Percentiles rank a stretch among this genome's conserved stretches.
Evolutionary conservation across 2,113 vertebrate species (phyloP).

Genomic region (Paracanthobrama guichenoti): DNA sequence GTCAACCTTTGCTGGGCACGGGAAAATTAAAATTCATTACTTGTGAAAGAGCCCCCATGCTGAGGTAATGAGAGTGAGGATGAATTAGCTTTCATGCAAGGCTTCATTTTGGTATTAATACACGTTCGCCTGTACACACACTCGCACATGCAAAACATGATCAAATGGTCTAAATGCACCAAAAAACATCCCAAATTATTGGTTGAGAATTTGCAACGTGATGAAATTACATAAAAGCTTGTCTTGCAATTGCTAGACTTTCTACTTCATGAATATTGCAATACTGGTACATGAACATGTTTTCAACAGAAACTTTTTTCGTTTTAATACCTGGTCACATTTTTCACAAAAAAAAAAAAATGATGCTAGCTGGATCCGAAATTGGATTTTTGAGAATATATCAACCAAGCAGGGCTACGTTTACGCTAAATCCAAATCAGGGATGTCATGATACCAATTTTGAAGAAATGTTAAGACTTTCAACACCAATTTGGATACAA

Average conservation of each 20-base stretch:
- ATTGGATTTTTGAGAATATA: background rate
- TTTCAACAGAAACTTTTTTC: background rate
- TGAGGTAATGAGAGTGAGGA: constrained; percentile 56
- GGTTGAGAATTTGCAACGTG: constrained; percentile 7
- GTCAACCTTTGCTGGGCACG: constrained; percentile 50
- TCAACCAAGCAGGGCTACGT: background rate
- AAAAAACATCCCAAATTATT: constrained; percentile 14
- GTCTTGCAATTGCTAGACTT: background rate
- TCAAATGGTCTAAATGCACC: constrained; percentile 32
- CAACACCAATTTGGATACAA: background rate
- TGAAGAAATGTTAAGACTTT: background rate
- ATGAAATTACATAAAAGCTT: background rate
- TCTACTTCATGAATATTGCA: background rate
- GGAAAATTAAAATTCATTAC: constrained; percentile 53
- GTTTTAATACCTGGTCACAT: background rate
- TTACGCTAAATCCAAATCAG: background rate
- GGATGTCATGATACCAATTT: background rate
- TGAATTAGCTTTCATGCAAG: constrained; percentile 54
- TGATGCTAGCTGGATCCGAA: background rate
- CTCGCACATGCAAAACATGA: background rate
- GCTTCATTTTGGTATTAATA: constrained; percentile 50
- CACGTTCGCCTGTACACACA: background rate
- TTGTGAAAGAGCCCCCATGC: constrained; percentile 54
- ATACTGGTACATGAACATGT: background rate
- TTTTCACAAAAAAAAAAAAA: background rate